Base-by-base conservation (phyloP, 1,140 invertebrate genomes). In the Leucophenga varia region DNA sequence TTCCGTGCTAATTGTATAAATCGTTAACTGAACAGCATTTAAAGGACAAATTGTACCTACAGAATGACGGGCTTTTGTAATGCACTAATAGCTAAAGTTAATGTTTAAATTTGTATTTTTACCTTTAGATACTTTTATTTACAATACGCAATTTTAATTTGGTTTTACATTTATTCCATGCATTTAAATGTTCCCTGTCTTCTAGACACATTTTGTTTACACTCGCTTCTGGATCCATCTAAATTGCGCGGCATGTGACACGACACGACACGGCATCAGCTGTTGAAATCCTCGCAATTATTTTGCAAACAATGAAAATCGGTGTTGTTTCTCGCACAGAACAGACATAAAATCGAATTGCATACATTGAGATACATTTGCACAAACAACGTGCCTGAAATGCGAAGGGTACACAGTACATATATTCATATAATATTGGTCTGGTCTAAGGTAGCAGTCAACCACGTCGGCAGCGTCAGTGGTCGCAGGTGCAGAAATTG, bases 1-100 rank as follows among this genome's bases (percentile, higher is more conserved):
- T 72, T 72, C 64, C 64, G 68, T 61, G 64, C 69, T 72, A 72
- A 72, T 72, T 72, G 69, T 72, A 72, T 72, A 68, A 64, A 52
- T 52, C 43, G 47, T 53, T 63, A 46, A 58, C 57, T 57, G 55
- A 64, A 64, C 64, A 60, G 47, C 51, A 28, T 28, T 6, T 28
- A 28, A 28, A 28, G 25, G 6, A 7, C 25, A 7, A 28, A n/a
- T n/a, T 30, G 7, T 30, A 30, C 25, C 7, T 30, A n/a, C n/a
- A 30, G 25, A 30, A 30, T 7, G 25, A 30, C n/a, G 25, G 12
- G 25, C 25, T 35, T 7, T 16, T 7, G 6, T 28, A 28, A 12
- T 7, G 25, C 12, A 28, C 25, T 28, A 28, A 7, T 12, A 7
- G 25, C 6, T 28, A 28, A 7, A 28, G 6, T 28, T 12, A 28